Conservation (phyloP, 92 coral and sea anemone species). For the Phenganax marumi region DNA sequence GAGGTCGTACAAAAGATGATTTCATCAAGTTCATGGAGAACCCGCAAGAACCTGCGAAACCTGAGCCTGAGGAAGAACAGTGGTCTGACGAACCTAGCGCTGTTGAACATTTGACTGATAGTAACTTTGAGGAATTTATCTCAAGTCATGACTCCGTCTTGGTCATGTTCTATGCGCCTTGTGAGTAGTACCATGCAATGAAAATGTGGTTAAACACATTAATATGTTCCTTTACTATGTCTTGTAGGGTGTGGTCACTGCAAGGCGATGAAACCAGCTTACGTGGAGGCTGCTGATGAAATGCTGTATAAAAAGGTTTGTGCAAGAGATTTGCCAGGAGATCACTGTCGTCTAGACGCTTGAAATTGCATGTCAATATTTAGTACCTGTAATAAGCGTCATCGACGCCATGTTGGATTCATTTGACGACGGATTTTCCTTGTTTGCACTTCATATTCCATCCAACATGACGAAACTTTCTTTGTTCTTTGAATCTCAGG, state of each 20-base stretch:
- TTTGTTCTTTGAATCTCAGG: conserved; percentile 40
- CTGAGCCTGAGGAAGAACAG: conserved; percentile 55
- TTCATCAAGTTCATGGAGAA: conserved; percentile 89
- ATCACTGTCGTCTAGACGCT: too few relatives aligned
- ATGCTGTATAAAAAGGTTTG: conserved; percentile 37
- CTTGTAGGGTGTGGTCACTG: conserved; percentile 98
- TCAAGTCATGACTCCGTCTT: conserved; percentile 15
- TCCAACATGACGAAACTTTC: not conserved
- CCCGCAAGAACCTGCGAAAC: conserved; percentile 87
- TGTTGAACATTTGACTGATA: conserved; percentile 41
- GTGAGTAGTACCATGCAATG: not conserved
- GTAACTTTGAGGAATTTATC: conserved; percentile 11
- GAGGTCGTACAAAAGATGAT: conserved; percentile 86
- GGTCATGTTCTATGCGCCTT: not conserved
- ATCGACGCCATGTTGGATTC: too few relatives aligned
- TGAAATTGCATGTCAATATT: too few relatives aligned
- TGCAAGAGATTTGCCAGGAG: conserved; percentile 43
- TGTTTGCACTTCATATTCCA: too few relatives aligned
- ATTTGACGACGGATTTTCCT: too few relatives aligned
- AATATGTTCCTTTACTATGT: not conserved
- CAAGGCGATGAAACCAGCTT: conserved; percentile 92
- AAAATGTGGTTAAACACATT: not conserved
- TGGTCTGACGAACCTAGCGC: conserved; percentile 44
- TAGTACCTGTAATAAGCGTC: too few relatives aligned
- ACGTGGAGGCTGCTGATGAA: conserved; percentile 85